Evolutionary conservation across 2,888 invertebrate genomes (phyloP), one percentile per base, ranked within the genome.

Genomic region (Cybosia mesomella): DNA sequence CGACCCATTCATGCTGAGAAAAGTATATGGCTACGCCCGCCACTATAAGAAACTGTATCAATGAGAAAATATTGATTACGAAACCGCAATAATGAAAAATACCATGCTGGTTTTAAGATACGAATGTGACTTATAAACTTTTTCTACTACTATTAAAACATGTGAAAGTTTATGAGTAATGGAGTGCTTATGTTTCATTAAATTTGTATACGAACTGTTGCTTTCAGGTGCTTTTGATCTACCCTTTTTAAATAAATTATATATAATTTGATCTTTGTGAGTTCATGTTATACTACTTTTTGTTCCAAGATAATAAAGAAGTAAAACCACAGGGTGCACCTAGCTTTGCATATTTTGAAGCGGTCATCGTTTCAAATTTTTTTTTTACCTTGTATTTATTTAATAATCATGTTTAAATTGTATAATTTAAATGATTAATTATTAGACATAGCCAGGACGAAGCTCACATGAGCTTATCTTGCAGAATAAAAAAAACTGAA

Each of bases 351-450:
- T 64, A 55, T 21, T 66, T 59, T 32, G 57, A 65, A 66, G 34
- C 55, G 66, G 68, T 64, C 63, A 65, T 62, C 39, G 34, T 60
- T 58, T 53, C 34, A 59, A n/a, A 60, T 69, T 49, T 68, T 70
- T 62, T 61, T 66, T 60, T 64, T 43, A 70, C 65, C 68, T 39
- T 15, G 15, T 34, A 59, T 67, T 55, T 39, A 70, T 70, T 66
- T 60, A 64, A 78, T 70, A 71, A 67, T 58, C 67, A 60, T 36
- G 64, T 72, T 71, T 53, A 69, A 66, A 61, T 66, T 62, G 55
- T 64, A 65, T 72, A 70, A 71, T 70, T 77, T 62, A 15, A 58
- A 67, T 71, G 58, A 78, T 78, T 72, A 78, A 75, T 80, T 73
- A 75, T 67, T 67, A 63, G 69, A 67, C 53, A 43, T 59, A 58